Conservation (phyloP, 1,140 invertebrate genomes). For the Muscidifurax raptorellus region DNA sequence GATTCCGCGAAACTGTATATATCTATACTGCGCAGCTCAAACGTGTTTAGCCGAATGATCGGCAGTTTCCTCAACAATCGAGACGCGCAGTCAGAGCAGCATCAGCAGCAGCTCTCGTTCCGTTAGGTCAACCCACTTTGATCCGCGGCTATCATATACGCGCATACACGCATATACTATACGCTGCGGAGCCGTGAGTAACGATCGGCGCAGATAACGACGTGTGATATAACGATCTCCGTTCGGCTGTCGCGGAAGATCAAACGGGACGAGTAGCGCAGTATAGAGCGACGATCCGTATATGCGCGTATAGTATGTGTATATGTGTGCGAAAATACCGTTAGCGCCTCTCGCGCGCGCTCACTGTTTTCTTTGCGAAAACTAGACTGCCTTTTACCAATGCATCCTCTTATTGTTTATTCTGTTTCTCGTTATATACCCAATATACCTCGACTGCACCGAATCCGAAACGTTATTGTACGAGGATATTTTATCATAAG, state of each 20-base stretch:
- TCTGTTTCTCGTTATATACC: constrained; percentile 39
- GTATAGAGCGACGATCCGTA: not conserved
- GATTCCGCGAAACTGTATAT: too few species aligned
- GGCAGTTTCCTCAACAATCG: constrained; percentile 56
- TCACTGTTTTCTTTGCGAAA: constrained; percentile 27
- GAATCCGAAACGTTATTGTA: not conserved
- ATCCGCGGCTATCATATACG: constrained; percentile 47
- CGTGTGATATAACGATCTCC: constrained; percentile 65
- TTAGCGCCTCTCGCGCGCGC: not conserved
- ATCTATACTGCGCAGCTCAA: not conserved
- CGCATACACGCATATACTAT: not conserved
- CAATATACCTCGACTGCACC: not conserved
- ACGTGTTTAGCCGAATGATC: constrained; percentile 50
- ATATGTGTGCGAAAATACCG: constrained; percentile 38
- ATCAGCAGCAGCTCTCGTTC: constrained; percentile 35
- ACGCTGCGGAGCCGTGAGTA: not conserved
- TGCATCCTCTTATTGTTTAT: constrained; percentile 43
- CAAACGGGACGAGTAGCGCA: constrained; percentile 58
- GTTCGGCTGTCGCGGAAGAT: constrained; percentile 58
- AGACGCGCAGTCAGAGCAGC: not conserved
- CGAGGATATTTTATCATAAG: not conserved
- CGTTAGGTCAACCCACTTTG: constrained; percentile 57
- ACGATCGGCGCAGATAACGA: constrained; percentile 65
- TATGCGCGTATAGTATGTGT: not conserved
- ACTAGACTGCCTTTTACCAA: not conserved